Evolutionary conservation across 2,113 vertebrate genomes (phyloP).

Genomic region (Cynocephalus volans): DNA sequence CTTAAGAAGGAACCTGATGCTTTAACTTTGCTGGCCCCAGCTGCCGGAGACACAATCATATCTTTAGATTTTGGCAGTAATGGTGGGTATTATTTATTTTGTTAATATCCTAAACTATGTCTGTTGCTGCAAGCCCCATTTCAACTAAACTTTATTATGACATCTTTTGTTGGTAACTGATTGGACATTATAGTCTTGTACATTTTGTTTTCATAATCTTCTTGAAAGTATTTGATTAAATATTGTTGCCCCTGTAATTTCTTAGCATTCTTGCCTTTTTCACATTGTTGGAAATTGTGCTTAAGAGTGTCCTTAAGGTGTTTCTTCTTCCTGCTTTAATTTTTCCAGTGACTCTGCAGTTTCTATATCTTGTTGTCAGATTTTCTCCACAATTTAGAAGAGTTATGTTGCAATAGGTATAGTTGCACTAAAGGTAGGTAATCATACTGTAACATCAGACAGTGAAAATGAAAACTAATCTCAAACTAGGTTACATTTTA

Average conservation of each 20-base stretch:
- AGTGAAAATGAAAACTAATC: conserved; percentile 52
- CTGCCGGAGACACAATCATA: conserved; percentile 96
- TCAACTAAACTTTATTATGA: not conserved
- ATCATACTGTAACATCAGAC: not conserved
- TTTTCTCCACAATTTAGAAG: conserved; percentile 35
- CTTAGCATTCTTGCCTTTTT: conserved; percentile 43
- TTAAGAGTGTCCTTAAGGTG: conserved; percentile 23
- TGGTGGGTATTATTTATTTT: conserved; percentile 90
- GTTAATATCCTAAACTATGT: not conserved
- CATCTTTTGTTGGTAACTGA: conserved; percentile 18
- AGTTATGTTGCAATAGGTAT: not conserved
- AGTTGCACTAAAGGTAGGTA: conserved; percentile 59
- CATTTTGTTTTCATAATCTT: not conserved
- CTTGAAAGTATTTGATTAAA: conserved; percentile 54
- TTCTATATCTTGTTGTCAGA: conserved; percentile 4
- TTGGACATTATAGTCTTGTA: not conserved
- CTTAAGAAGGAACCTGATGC: conserved; percentile 96
- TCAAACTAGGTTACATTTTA: conserved; percentile 49
- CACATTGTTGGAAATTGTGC: conserved; percentile 13
- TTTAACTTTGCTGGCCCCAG: conserved; percentile 95
- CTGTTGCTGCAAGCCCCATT: not conserved
- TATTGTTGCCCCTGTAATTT: conserved; percentile 54
- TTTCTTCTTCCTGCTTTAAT: conserved; percentile 42
- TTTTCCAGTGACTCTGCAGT: not conserved
- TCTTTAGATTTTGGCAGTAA: conserved; percentile 95